Evolutionary conservation across 2,113 vertebrate genomes (phyloP).

Genomic region (Aegithalos caudatus): DNA sequence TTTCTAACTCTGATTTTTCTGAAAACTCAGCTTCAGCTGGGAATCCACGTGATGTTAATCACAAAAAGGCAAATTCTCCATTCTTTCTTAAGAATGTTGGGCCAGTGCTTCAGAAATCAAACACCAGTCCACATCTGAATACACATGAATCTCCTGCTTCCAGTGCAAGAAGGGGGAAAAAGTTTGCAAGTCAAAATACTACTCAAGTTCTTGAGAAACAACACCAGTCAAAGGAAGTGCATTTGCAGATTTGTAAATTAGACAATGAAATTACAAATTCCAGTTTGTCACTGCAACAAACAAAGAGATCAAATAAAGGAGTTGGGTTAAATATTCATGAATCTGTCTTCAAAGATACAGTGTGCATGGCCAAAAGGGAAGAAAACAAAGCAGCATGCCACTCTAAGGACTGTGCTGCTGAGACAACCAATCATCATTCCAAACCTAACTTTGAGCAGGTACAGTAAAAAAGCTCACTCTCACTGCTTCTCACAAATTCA

Average conservation of each 20-base stretch:
- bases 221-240: not conserved
- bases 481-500: not conserved
- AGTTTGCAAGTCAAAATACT: slow-evolving; percentile 1
- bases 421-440: not conserved
- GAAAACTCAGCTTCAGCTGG: not conserved
- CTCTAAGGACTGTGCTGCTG: not conserved
- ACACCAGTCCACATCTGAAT: not conserved
- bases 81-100: not conserved
- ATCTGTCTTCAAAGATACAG: not conserved
- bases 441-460: slow-evolving; percentile 54
- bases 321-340: not conserved
- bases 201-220: not conserved
- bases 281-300: not conserved
- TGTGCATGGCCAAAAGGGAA: not conserved
- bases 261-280: slow-evolving; percentile 23
- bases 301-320: slow-evolving; percentile 13
- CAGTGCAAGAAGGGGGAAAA: not conserved
- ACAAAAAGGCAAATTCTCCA: not conserved
- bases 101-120: not conserved
- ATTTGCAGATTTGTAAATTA: slow-evolving; percentile 50
- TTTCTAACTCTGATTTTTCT: not conserved
- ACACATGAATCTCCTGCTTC: not conserved
- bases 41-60: not conserved
- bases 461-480: not conserved
- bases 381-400: not conserved